Evolutionary conservation across 1,140 invertebrate genomes (phyloP).

Genomic region (Agraylea sexmaculata): DNA sequence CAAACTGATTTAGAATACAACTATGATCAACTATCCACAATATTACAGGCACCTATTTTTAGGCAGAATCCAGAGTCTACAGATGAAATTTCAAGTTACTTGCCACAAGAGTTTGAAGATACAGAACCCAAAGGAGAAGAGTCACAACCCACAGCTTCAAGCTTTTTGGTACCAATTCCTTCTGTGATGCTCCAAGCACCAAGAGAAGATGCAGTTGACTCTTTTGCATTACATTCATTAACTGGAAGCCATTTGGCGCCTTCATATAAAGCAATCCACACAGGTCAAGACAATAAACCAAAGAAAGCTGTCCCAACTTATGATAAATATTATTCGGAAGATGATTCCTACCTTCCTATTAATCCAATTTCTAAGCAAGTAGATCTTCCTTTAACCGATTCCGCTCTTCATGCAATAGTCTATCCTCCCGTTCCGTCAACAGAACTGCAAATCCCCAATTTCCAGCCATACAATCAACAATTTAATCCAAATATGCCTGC

Average conservation of each 20-base stretch:
- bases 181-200: slow-evolving; percentile 16
- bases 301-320: not conserved
- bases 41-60: slow-evolving; percentile 17
- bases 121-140: slow-evolving; percentile 9
- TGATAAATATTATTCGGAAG: not conserved
- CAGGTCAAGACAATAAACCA: not conserved
- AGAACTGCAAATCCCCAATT: slow-evolving; percentile 13
- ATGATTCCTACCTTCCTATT: slow-evolving; percentile 9
- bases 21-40: slow-evolving; percentile 16
- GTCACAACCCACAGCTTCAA: slow-evolving; percentile 2
- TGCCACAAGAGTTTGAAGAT: slow-evolving; percentile 9
- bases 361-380: slow-evolving; percentile 20
- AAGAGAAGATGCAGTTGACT: slow-evolving; percentile 10
- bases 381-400: slow-evolving; percentile 16
- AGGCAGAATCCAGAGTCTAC: slow-evolving; percentile 7
- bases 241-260: not conserved
- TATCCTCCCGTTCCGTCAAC: slow-evolving; percentile 10
- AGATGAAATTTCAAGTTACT: slow-evolving; percentile 10
- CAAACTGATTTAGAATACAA: not conserved
- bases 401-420: not conserved
- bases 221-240: slow-evolving; percentile 6
- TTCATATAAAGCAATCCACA: slow-evolving; percentile 5
- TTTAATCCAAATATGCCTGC: slow-evolving; percentile 13
- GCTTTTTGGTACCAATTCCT: slow-evolving; percentile 1
- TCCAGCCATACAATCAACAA: slow-evolving; percentile 14